Evolutionary conservation across 2,888 invertebrate genomes (phyloP), one percentile per base, ranked within the genome.

Genomic region (Cephus spinipes): DNA sequence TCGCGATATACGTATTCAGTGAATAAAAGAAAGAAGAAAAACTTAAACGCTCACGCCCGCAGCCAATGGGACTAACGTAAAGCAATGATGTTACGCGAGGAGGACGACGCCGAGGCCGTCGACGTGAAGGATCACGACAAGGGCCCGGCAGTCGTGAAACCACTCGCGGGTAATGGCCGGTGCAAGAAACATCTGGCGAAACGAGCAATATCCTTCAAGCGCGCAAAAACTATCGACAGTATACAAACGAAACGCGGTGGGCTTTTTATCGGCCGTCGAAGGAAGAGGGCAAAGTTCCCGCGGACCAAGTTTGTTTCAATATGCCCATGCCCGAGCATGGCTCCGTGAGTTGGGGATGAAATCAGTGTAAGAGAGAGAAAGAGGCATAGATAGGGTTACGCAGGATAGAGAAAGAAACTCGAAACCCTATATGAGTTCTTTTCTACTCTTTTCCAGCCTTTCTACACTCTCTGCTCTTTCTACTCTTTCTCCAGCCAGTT

Each of bases 151-250:
- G 40, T 15, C 40, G 40, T 6, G 40, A 40, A 40, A 40, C 40
- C 6, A 40, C 40, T 40, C 15, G 40, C 40, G 40, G 40, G 40
- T 40, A 40, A 40, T 40, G 40, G 40, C 15, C 81, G 74, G 76
- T 85, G 83, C 36, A 85, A 82, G 80, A 84, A 83, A 30, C 81
- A 87, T 76, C 83, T 81, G 36, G 83, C 81, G 84, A 82, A 81
- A 79, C 80, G 81, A 87, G 75, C 79, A 79, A 80, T 81, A 81
- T 81, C 78, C 79, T 76, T 40, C n/a, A 31, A 75, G 73, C 73
- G 75, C 69, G 34, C 12, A 40, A 73, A 76, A 73, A 73, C 77
- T 55, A 75, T 68, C 36, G 68, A 6, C 73, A 33, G 30, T 33
- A 71, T 35, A 77, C 34, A 30, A 79, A 76, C 77, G 80, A 80